Conservation (phyloP, 1,140 invertebrate species). For the Dendroctonus valens region DNA sequence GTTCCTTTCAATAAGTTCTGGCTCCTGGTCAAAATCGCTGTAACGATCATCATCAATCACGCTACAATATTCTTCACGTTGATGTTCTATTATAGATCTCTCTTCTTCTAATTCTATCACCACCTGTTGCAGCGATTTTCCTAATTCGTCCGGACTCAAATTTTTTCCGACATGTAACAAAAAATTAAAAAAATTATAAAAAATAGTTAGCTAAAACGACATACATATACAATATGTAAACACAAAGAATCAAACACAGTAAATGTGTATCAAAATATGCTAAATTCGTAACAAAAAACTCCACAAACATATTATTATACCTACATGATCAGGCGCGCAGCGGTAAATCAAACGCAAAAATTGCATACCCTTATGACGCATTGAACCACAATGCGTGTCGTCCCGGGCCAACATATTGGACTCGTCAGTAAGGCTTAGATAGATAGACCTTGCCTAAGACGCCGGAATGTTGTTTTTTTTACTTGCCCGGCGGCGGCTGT, state of each 20-base stretch:
- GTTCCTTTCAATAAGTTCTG: slow-evolving; percentile 5
- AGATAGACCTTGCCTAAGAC: too few relatives aligned
- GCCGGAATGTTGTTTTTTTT: too few relatives aligned
- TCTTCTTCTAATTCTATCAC: not conserved
- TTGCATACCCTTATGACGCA: too few relatives aligned
- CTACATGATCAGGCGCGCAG: not conserved
- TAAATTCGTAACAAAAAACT: not conserved
- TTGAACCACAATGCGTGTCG: too few relatives aligned
- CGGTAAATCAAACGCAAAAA: not conserved
- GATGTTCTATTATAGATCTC: not conserved
- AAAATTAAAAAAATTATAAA: not conserved
- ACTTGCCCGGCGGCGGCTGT: too few relatives aligned
- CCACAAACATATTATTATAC: not conserved
- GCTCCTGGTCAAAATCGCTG: slow-evolving; percentile 16
- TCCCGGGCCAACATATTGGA: too few relatives aligned
- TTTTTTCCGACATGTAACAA: not conserved
- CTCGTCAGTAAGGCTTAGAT: too few relatives aligned
- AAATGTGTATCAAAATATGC: not conserved
- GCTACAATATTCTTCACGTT: not conserved
- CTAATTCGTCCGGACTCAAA: not conserved
- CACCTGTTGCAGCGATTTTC: too few relatives aligned
- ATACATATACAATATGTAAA: not conserved
- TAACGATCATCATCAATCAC: slow-evolving; percentile 1
- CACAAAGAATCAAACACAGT: not conserved
- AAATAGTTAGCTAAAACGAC: not conserved